Conservation (phyloP, 2,888 invertebrate genomes). For the Ophion costatus region DNA sequence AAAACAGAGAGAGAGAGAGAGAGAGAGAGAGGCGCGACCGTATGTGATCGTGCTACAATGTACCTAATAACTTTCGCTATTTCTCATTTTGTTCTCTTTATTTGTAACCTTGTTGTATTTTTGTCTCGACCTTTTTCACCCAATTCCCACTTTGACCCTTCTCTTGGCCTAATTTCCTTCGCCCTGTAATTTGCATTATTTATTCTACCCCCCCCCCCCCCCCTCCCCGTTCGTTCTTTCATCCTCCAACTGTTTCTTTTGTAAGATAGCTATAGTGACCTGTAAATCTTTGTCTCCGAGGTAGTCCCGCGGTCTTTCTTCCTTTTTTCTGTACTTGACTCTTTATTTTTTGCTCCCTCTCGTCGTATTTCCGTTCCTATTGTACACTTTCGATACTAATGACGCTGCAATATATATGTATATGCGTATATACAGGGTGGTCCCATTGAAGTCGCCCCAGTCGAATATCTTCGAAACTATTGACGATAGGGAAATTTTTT, state of each 20-base stretch:
- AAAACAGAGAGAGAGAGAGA: background rate
- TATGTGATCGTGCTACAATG: conserved; percentile 74
- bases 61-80: conserved; percentile 73
- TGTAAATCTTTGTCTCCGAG: conserved; percentile 46
- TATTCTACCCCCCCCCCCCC: conserved; percentile 53
- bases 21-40: conserved; percentile 69
- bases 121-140: conserved; percentile 40
- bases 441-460: background rate
- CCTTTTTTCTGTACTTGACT: conserved; percentile 22
- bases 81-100: conserved; percentile 59
- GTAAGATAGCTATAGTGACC: conserved; percentile 60
- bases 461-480: background rate
- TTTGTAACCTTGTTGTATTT: conserved; percentile 48
- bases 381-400: conserved; percentile 36
- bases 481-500: background rate
- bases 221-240: conserved; percentile 63
- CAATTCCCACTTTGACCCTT: conserved; percentile 36
- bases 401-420: conserved; percentile 55
- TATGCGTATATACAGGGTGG: background rate
- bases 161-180: conserved; percentile 25
- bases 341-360: conserved; percentile 25
- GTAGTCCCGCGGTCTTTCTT: conserved; percentile 17
- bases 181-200: conserved; percentile 57
- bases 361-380: conserved; percentile 52
- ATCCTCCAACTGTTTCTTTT: conserved; percentile 48